Conservation (phyloP, 37 sponge, comb jelly and placozoan genomes). For the Aplysina aerophoba region DNA sequence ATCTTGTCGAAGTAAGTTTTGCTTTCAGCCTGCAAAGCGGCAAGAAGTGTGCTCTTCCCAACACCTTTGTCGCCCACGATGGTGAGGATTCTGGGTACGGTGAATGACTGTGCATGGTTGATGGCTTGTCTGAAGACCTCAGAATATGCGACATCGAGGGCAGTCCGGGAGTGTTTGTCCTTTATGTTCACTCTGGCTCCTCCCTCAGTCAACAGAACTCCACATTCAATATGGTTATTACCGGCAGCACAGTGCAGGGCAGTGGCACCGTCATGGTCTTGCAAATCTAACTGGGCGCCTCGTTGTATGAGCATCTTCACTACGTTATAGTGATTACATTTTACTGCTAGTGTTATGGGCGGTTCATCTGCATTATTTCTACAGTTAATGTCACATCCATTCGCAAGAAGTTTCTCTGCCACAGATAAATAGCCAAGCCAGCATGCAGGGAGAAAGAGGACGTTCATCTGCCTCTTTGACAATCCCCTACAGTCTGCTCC, state of each 20-base stretch:
- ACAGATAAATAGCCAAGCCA: background rate
- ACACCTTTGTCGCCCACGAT: background rate
- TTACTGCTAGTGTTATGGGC: slow-evolving; percentile 24
- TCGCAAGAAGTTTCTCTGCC: background rate
- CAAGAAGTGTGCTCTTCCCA: background rate
- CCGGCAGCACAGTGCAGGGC: slow-evolving; percentile 2
- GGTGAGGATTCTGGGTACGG: background rate
- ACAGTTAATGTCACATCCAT: background rate
- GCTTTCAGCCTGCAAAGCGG: background rate
- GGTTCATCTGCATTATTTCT: background rate
- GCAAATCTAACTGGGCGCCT: too few species aligned
- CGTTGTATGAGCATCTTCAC: background rate
- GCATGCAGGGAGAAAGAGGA: background rate
- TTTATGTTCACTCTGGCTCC: background rate
- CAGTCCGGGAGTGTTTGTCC: background rate
- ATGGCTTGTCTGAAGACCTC: background rate
- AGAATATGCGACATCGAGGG: background rate
- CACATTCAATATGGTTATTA: background rate
- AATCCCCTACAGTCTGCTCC: background rate
- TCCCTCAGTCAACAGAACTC: background rate
- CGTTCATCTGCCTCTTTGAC: background rate
- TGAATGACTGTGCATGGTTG: background rate
- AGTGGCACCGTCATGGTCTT: background rate
- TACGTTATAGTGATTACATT: background rate
- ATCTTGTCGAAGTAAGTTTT: background rate